These are phyloP conservation scores for Habroteleia sp. DNA, from an alignment of 2,888 invertebrate species.

Conservation along the genomic window DNA sequence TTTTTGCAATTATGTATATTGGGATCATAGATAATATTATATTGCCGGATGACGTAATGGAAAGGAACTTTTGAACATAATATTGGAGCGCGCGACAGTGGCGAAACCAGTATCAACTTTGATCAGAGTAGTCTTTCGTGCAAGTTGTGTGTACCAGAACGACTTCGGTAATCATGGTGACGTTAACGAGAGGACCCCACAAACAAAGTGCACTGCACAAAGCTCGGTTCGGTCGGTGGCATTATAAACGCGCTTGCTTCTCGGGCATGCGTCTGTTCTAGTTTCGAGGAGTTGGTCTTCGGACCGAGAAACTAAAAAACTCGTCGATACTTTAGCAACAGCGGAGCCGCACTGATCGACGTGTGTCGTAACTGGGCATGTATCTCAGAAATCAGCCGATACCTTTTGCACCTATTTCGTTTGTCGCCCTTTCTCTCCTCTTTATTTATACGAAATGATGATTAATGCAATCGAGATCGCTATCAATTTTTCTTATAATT, in stretches of 20 bases:
- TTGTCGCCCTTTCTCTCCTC: constrained; percentile 21
- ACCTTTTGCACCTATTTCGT: constrained; percentile 39
- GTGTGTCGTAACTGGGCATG: constrained; percentile 37
- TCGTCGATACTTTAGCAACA: constrained; percentile 15
- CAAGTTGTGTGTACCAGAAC: constrained; percentile 36
- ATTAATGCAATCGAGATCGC: constrained; percentile 25
- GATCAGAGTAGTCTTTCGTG: constrained; percentile 37
- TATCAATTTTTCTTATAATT: constrained; percentile 36
- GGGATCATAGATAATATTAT: constrained; percentile 50
- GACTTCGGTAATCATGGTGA: constrained; percentile 35
- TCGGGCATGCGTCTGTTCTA: constrained; percentile 36
- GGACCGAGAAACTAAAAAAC: constrained; percentile 32
- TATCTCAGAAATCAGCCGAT: constrained; percentile 46
- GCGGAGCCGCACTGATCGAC: background rate
- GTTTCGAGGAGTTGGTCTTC: constrained; percentile 34
- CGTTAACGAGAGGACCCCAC: constrained; percentile 43
- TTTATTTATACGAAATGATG: constrained; percentile 36
- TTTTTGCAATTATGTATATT: constrained; percentile 46
- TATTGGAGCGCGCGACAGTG: constrained; percentile 47
- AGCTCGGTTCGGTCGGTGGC: constrained; percentile 9
- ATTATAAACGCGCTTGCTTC: constrained; percentile 13
- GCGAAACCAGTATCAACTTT: constrained; percentile 42
- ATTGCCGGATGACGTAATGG: constrained; percentile 46
- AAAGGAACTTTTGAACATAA: constrained; percentile 51
- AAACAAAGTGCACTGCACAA: constrained; percentile 30